Conservation (phyloP, 2,797 vertebrate species). For the Erpetoichthys calabaricus region DNA sequence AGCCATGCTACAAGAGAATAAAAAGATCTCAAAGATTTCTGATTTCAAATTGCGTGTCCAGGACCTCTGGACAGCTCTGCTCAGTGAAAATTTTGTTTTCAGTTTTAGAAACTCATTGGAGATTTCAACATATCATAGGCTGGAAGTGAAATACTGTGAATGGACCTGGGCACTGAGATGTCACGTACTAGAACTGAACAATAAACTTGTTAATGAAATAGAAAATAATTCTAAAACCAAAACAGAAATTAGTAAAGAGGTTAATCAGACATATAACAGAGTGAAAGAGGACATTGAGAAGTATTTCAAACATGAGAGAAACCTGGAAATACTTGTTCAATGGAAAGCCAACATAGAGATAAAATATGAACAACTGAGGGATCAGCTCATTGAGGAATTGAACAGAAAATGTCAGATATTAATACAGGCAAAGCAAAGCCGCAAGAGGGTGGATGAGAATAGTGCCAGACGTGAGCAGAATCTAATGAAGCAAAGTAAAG, state of each 20-base stretch:
- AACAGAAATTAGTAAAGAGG: neutral
- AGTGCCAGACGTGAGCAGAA: too few species aligned
- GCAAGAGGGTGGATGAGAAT: too few species aligned
- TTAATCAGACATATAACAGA: constrained; percentile 10
- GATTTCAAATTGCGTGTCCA: constrained; percentile 21
- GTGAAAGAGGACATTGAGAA: constrained; percentile 24
- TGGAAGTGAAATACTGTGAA: constrained; percentile 19
- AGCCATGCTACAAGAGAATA: neutral
- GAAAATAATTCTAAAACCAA: constrained; percentile 14
- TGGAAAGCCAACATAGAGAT: constrained; percentile 21
- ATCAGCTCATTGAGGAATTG: constrained; percentile 1
- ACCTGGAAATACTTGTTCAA: constrained; percentile 24
- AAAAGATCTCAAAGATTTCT: constrained; percentile 22
- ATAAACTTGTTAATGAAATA: constrained; percentile 22
- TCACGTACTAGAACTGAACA: constrained; percentile 20
- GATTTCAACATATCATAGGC: constrained; percentile 20
- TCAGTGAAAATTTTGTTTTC: constrained; percentile 37
- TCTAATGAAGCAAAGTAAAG: too few species aligned
- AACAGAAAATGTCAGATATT: neutral
- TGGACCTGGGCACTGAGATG: constrained; percentile 32
- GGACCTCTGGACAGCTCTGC: constrained; percentile 29
- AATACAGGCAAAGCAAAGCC: too few species aligned
- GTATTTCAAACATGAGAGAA: constrained; percentile 28
- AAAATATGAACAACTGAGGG: too few species aligned
- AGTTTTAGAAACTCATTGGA: constrained; percentile 11